Evolutionary conservation across 2,797 vertebrate species (phyloP).

Genomic region (Micromesistius poutassou): DNA sequence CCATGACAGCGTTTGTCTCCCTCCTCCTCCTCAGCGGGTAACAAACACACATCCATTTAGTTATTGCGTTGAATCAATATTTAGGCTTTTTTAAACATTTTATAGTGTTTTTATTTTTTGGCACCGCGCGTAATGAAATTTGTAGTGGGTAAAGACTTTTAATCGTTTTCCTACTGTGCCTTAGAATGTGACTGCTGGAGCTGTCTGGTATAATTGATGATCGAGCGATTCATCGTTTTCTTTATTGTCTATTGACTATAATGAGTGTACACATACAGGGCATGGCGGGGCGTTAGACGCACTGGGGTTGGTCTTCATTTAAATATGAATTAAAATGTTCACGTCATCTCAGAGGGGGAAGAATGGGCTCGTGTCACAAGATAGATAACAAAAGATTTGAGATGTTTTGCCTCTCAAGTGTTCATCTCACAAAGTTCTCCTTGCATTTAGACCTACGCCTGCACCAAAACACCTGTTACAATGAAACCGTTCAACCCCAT

Average conservation of each 20-base stretch:
- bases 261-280: background rate
- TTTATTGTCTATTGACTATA: constrained; percentile 39
- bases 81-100: constrained; percentile 83
- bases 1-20: constrained; percentile 96
- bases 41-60: constrained; percentile 78
- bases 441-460: background rate
- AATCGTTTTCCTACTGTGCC: constrained; percentile 64
- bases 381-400: background rate
- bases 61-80: constrained; percentile 91
- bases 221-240: constrained; percentile 38
- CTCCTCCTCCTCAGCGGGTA: constrained; percentile 85
- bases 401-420: background rate
- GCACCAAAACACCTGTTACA: constrained; percentile 4
- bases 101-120: constrained; percentile 73
- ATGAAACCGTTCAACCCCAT: background rate
- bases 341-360: background rate
- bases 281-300: background rate
- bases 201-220: constrained; percentile 65
- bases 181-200: constrained; percentile 60
- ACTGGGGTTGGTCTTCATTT: background rate
- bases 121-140: constrained; percentile 65
- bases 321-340: background rate
- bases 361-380: background rate
- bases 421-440: background rate
- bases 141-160: constrained; percentile 62